Evolutionary conservation across 2,888 invertebrate genomes (phyloP).

Genomic region (Stegophylla sp.): DNA sequence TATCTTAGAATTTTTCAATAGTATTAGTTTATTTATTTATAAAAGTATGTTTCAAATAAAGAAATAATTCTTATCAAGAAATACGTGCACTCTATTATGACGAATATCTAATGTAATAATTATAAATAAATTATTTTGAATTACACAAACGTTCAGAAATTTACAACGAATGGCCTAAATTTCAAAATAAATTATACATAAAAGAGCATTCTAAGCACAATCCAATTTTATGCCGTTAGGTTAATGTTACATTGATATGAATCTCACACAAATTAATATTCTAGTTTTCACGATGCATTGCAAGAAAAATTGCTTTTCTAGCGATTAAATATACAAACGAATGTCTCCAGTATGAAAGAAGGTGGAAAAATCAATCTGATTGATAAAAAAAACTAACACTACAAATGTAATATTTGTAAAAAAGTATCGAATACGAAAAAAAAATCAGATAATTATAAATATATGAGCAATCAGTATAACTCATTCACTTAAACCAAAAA

Average conservation of each 20-base stretch:
- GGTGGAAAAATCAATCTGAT: neutral
- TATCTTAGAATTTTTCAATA: no score
- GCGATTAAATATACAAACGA: conserved; percentile 11
- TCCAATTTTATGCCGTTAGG: neutral
- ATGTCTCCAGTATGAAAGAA: neutral
- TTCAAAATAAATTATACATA: conserved; percentile 6
- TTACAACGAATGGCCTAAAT: conserved; percentile 13
- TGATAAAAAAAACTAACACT: neutral
- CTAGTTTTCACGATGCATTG: conserved; percentile 7
- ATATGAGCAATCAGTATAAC: no score
- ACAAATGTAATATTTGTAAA: no score
- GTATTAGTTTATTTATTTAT: no score
- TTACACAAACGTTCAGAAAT: conserved; percentile 6
- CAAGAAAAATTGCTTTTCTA: conserved; percentile 8
- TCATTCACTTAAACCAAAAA: neutral
- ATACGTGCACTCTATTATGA: no score
- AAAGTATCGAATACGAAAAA: neutral
- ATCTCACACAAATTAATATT: conserved; percentile 26
- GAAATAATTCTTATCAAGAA: no score
- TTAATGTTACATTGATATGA: conserved; percentile 17
- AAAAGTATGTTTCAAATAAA: no score
- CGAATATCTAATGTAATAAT: neutral
- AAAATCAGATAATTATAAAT: no score
- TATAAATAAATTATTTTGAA: neutral
- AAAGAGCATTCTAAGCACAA: neutral